Evolutionary conservation across 2,888 invertebrate species (phyloP).

Genomic region (Trichopria drosophilae): DNA sequence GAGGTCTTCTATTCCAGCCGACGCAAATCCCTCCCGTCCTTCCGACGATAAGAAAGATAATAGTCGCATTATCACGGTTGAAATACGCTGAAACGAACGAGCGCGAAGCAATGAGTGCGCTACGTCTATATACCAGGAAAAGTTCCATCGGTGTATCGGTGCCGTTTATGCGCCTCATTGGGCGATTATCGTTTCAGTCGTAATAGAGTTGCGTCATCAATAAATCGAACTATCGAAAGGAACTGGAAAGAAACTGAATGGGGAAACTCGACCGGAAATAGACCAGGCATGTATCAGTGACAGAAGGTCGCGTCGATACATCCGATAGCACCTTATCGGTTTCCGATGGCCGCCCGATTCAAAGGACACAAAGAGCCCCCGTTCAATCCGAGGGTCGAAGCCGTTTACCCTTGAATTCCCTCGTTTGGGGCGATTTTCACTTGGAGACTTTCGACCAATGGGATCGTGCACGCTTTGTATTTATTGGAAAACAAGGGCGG

Average conservation of each 20-base stretch:
- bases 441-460: too few species aligned
- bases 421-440: too few species aligned
- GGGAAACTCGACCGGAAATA: constrained; percentile 54
- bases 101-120: too few species aligned
- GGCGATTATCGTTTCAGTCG: too few species aligned
- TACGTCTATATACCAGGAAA: too few species aligned
- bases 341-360: not conserved
- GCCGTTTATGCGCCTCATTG: too few species aligned
- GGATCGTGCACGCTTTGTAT: constrained; percentile 45
- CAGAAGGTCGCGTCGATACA: constrained; percentile 30
- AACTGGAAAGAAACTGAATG: constrained; percentile 35
- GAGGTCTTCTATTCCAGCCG: constrained; percentile 42
- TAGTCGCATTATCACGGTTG: too few species aligned
- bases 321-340: constrained; percentile 9
- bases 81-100: too few species aligned
- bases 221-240: constrained; percentile 42
- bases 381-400: not conserved
- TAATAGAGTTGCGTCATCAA: too few species aligned
- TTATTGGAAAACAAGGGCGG: constrained; percentile 59
- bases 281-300: constrained; percentile 45
- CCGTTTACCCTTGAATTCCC: not conserved
- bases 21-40: too few species aligned
- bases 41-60: too few species aligned
- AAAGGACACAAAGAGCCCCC: constrained; percentile 1
- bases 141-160: too few species aligned